These are phyloP conservation scores for Hypselothyrea guttata DNA, from an alignment of 2,888 invertebrate genomes.

Conservation along the genomic window DNA sequence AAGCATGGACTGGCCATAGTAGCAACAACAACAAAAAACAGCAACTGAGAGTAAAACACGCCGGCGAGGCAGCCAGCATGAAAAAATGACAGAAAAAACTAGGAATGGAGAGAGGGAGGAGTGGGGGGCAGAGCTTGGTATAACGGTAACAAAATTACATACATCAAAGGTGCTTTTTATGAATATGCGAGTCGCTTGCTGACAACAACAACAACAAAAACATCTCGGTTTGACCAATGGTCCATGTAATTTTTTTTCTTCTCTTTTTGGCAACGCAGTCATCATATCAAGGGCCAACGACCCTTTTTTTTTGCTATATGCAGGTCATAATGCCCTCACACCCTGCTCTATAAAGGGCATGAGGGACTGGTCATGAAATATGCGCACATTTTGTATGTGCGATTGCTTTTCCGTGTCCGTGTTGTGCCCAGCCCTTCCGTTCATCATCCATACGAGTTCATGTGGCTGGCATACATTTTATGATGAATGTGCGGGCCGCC, in stretches of 20 bases:
- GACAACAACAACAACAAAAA: slow-evolving; percentile 13
- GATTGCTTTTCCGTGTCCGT: slow-evolving; percentile 73
- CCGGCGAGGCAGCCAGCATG: slow-evolving; percentile 44
- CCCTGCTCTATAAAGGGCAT: slow-evolving; percentile 4
- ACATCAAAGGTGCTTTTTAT: slow-evolving; percentile 72
- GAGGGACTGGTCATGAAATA: slow-evolving; percentile 47
- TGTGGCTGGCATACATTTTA: slow-evolving; percentile 43
- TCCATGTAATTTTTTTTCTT: slow-evolving; percentile 76
- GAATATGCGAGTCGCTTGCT: slow-evolving; percentile 54
- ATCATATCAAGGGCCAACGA: slow-evolving; percentile 59
- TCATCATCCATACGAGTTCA: slow-evolving; percentile 8
- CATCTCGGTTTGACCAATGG: slow-evolving; percentile 64
- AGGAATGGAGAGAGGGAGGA: slow-evolving; percentile 2
- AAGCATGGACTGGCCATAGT: slow-evolving; percentile 7
- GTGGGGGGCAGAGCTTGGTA: slow-evolving; percentile 35
- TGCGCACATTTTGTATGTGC: slow-evolving; percentile 57
- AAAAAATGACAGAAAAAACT: slow-evolving; percentile 30
- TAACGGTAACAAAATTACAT: slow-evolving; percentile 72
- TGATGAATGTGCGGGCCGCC: slow-evolving; percentile 66
- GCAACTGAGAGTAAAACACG: slow-evolving; percentile 24
- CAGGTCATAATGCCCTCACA: not conserved
- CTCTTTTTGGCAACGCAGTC: slow-evolving; percentile 70
- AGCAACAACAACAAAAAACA: slow-evolving; percentile 22
- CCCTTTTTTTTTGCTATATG: slow-evolving; percentile 46
- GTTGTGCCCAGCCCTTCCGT: slow-evolving; percentile 26